Evolutionary conservation across 2,888 invertebrate species (phyloP).

Genomic region (Sipunculus nudus): DNA sequence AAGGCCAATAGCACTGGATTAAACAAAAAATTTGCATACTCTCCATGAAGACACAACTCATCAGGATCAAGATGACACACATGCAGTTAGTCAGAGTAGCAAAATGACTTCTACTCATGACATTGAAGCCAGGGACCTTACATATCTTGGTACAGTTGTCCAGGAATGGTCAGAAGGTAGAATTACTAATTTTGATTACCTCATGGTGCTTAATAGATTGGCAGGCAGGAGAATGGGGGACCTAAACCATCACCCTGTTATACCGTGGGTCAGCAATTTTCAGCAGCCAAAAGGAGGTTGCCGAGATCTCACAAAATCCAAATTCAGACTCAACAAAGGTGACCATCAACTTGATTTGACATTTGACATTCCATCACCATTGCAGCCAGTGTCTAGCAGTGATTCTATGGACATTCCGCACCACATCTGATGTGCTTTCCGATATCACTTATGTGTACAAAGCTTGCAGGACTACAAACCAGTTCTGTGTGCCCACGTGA

Average conservation of each 20-base stretch:
- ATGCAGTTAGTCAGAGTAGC: too few relatives aligned
- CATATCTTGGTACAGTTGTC: too few relatives aligned
- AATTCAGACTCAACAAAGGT: slow-evolving; percentile 95
- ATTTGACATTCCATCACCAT: slow-evolving; percentile 71
- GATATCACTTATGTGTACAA: slow-evolving; percentile 97
- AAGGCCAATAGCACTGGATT: too few relatives aligned
- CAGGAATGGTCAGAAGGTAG: slow-evolving; percentile 83
- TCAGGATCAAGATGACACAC: too few relatives aligned
- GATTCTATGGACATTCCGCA: slow-evolving; percentile 72
- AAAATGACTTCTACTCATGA: too few relatives aligned
- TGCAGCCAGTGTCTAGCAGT: not conserved
- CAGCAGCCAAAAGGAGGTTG: slow-evolving; percentile 82
- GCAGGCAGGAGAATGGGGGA: slow-evolving; percentile 77
- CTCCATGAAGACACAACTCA: too few relatives aligned
- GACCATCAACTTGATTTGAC: slow-evolving; percentile 94
- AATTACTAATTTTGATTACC: slow-evolving; percentile 91
- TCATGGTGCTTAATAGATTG: slow-evolving; percentile 81
- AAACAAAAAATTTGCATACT: too few relatives aligned
- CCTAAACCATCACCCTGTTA: slow-evolving; percentile 91
- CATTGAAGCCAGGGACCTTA: too few relatives aligned
- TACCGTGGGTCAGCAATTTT: slow-evolving; percentile 98
- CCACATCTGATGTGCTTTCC: slow-evolving; percentile 94
- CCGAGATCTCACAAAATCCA: slow-evolving; percentile 92
- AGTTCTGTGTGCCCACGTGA: slow-evolving; percentile 75
- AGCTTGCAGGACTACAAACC: slow-evolving; percentile 81